A percentile compares a stretch with the other conserved stretches of the same genome.
phyloP scores from a whole-genome alignment of 2,888 invertebrate genomes.

The Eretmocerus hayati region DNA sequence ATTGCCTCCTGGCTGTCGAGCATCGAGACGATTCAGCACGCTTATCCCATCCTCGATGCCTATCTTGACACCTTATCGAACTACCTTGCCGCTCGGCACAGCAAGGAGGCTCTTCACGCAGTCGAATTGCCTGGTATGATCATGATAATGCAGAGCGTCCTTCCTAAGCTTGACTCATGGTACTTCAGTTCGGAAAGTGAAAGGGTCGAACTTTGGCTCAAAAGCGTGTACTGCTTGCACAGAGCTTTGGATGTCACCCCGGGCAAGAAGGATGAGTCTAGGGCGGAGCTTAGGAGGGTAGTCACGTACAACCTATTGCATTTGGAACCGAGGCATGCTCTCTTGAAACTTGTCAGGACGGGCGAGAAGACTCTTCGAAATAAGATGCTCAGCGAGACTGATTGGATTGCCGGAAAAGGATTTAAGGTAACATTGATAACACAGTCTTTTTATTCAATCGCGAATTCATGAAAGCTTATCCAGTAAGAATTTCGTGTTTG shows the following conservation, averaged over 20 bases:
- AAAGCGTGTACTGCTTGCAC: slow-evolving; percentile 42
- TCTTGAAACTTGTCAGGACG: slow-evolving; percentile 40
- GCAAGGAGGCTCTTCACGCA: slow-evolving; percentile 39
- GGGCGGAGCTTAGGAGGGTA: slow-evolving; percentile 39
- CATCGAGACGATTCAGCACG: slow-evolving; percentile 42
- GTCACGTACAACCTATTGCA: slow-evolving; percentile 43
- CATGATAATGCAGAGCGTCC: slow-evolving; percentile 41
- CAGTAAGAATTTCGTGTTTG: background rate
- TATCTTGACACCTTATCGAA: slow-evolving; percentile 42
- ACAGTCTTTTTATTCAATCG: background rate
- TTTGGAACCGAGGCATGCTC: slow-evolving; percentile 42
- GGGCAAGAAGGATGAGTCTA: slow-evolving; percentile 37
- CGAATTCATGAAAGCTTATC: background rate
- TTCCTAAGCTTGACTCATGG: slow-evolving; percentile 45
- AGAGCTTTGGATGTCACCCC: slow-evolving; percentile 34
- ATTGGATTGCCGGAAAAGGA: slow-evolving; percentile 45
- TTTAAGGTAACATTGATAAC: slow-evolving; percentile 31
- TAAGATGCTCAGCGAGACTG: slow-evolving; percentile 44
- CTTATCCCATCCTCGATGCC: slow-evolving; percentile 41
- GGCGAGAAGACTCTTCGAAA: slow-evolving; percentile 40
- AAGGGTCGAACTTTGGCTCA: slow-evolving; percentile 41
- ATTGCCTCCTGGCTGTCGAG: slow-evolving; percentile 44
- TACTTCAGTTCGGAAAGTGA: slow-evolving; percentile 41
- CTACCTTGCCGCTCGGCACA: slow-evolving; percentile 38
- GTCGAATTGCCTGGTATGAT: slow-evolving; percentile 45